phyloP scores from a whole-genome alignment of 1,140 invertebrate species.

The Aphaenogaster floridana region DNA sequence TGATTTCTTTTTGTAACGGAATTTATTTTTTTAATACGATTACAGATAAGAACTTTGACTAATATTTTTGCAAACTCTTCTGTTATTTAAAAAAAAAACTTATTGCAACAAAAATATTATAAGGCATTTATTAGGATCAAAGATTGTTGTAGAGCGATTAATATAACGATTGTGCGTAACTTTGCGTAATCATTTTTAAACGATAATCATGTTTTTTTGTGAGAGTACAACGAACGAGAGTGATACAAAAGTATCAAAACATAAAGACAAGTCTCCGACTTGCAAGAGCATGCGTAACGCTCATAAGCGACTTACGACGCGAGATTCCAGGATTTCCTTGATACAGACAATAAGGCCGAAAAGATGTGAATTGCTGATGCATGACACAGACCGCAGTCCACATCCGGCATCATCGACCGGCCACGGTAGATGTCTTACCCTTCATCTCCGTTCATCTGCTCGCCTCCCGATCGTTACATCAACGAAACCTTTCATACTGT shows the following conservation, averaged over 20 bases:
- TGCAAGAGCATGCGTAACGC: conserved; percentile 21
- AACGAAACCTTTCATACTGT: conserved; percentile 61
- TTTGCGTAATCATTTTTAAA: background rate
- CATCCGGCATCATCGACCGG: conserved; percentile 83
- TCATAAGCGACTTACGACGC: conserved; percentile 42
- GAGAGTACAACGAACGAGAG: background rate
- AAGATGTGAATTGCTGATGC: conserved; percentile 81
- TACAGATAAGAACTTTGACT: background rate
- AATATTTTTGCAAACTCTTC: background rate
- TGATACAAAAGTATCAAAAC: conserved; percentile 24
- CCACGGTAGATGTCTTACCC: conserved; percentile 66
- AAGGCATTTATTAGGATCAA: background rate
- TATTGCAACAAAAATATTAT: background rate
- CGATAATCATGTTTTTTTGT: background rate
- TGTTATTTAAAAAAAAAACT: background rate
- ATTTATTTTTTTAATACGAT: background rate
- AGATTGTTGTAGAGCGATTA: background rate
- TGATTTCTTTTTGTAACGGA: background rate
- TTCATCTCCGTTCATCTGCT: conserved; percentile 76
- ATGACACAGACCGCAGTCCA: conserved; percentile 86
- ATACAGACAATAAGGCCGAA: conserved; percentile 65
- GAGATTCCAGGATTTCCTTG: conserved; percentile 68
- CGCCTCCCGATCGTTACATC: conserved; percentile 76
- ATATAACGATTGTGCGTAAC: background rate
- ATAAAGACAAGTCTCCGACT: conserved; percentile 65